Evolutionary conservation across 1,140 invertebrate genomes (phyloP).

Genomic region (Diprion similis): DNA sequence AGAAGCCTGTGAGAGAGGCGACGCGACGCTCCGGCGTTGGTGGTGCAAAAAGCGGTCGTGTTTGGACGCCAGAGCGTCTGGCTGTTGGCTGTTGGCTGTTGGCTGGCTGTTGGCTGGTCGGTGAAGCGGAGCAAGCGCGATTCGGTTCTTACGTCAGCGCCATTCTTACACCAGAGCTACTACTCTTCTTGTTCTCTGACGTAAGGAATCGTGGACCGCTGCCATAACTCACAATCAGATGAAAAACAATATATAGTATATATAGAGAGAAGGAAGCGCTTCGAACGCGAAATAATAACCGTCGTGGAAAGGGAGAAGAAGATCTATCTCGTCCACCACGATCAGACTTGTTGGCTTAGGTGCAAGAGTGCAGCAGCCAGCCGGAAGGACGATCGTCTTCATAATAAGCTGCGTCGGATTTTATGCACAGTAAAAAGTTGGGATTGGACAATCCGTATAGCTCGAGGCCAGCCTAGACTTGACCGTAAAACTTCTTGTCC

Average conservation of each 20-base stretch:
- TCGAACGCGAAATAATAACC: not conserved
- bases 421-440: too few relatives aligned
- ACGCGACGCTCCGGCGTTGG: too few relatives aligned
- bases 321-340: too few relatives aligned
- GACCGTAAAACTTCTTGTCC: not conserved
- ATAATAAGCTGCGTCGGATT: too few relatives aligned
- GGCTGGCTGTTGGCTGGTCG: not conserved
- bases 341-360: not conserved
- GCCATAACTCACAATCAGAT: constrained; percentile 11
- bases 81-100: not conserved
- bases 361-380: not conserved
- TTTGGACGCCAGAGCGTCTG: constrained; percentile 11
- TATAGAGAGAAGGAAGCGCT: not conserved
- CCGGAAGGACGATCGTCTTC: too few relatives aligned
- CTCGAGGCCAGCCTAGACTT: not conserved
- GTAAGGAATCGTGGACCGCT: constrained; percentile 15
- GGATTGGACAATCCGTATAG: not conserved
- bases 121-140: not conserved
- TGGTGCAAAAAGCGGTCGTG: not conserved
- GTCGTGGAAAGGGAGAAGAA: too few relatives aligned
- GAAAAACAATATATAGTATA: not conserved
- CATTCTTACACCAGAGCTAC: constrained; percentile 1
- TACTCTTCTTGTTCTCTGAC: not conserved
- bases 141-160: constrained; percentile 3
- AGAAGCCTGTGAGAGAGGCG: too few relatives aligned